Evolutionary conservation across 2,113 vertebrate species (phyloP).

Genomic region (Festucalex cinctus): DNA sequence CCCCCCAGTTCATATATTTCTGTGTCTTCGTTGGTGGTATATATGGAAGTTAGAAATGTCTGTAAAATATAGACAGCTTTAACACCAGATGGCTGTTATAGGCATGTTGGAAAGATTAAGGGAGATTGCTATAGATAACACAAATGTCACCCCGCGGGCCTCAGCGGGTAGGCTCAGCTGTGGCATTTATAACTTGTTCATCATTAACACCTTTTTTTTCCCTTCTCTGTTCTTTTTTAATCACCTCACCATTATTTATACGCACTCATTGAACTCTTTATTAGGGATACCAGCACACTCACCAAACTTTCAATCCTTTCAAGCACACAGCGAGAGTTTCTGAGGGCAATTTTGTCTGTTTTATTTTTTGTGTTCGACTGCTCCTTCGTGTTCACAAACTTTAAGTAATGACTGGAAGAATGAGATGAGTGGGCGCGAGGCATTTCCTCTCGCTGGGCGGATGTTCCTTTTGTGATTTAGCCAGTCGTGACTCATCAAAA

Average conservation of each 20-base stretch:
- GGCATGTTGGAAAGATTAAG: not conserved
- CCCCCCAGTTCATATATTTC: not conserved
- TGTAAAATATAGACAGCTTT: not conserved
- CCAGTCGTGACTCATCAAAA: not conserved
- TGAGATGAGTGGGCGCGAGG: conserved; percentile 3
- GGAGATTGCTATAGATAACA: not conserved
- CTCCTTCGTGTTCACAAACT: not conserved
- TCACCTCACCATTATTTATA: not conserved
- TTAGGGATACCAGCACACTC: not conserved
- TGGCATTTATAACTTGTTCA: conserved; percentile 18
- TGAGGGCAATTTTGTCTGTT: not conserved
- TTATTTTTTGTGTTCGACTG: not conserved
- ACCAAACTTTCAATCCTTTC: not conserved
- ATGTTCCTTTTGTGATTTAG: not conserved
- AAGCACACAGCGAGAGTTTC: not conserved
- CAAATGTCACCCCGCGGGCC: not conserved
- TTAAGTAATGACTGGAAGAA: conserved; percentile 6
- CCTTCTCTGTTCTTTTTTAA: not conserved
- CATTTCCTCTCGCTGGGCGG: not conserved
- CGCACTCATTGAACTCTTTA: not conserved
- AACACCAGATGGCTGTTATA: not conserved
- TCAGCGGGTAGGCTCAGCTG: conserved; percentile 13
- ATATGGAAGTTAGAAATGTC: not conserved
- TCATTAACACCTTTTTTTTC: not conserved
- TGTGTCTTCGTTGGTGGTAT: not conserved